phyloP scores from a whole-genome alignment of 1,140 invertebrate species.

The Zaprionus kolodkinae region DNA sequence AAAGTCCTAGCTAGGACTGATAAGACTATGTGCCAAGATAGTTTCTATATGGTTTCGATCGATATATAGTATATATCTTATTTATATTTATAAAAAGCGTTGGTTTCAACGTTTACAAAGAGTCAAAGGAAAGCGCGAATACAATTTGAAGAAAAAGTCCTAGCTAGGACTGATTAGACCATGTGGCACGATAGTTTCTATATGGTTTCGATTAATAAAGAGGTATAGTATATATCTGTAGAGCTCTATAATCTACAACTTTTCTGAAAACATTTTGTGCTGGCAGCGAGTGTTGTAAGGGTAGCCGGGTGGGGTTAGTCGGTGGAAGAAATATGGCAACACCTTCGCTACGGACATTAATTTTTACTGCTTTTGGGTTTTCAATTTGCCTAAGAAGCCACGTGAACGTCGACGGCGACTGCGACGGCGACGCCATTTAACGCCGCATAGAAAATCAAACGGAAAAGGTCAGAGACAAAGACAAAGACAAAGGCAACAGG shows the following conservation, averaged over 20 bases:
- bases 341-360: slow-evolving; percentile 78
- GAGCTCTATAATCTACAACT: not conserved
- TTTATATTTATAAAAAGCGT: too few species aligned
- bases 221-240: not conserved
- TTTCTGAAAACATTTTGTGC: not conserved
- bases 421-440: slow-evolving; percentile 58
- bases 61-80: not conserved
- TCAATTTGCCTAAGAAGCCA: slow-evolving; percentile 73
- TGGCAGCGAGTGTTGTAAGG: not conserved
- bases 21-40: not conserved
- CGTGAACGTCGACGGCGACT: slow-evolving; percentile 52
- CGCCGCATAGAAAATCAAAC: slow-evolving; percentile 80
- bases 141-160: too few species aligned
- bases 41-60: not conserved
- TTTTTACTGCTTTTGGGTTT: slow-evolving; percentile 78
- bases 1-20: too few species aligned
- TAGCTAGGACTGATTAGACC: too few species aligned
- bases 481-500: slow-evolving; percentile 31
- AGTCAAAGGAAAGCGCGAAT: too few species aligned
- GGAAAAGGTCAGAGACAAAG: slow-evolving; percentile 67
- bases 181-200: not conserved
- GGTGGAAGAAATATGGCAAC: slow-evolving; percentile 58
- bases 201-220: not conserved
- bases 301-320: slow-evolving; percentile 2
- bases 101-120: too few species aligned